Base-by-base conservation (phyloP, 2,888 invertebrate species). In the Bembecia ichneumoniformis region DNA sequence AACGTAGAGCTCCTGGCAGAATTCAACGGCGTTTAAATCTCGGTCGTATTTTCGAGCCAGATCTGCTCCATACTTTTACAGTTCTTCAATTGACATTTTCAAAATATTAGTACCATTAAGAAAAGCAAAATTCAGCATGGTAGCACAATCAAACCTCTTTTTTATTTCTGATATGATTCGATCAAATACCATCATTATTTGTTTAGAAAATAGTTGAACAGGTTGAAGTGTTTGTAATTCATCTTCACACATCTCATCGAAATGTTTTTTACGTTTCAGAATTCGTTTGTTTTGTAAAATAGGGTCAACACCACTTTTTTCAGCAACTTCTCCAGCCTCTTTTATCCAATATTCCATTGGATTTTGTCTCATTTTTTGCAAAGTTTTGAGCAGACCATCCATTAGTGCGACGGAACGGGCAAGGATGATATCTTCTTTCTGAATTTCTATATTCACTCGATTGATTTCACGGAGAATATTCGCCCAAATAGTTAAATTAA, bases 351-450 rank as follows among this genome's bases (percentile, higher is more conserved):
- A 50, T 52, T 54, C 55, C 34, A 53, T 53, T 55, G 52, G 46
- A 53, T 56, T 56, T 54, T 55, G 50, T 55, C 53, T 53, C 51
- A 56, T 56, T 55, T 55, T 55, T 58, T 58, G 53, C 49, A 58
- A 55, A 47, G 51, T 51, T 51, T 54, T 54, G 47, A 54, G 48
- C 52, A 55, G 49, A 51, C 53, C 52, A 54, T 35, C 4, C 35
- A 35, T 35, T 35, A 35, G 10, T 7, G 35, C 35, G 10, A 35
- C 35, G 35, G 35, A 35, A 35, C 35, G 35, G 5, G 35, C 35
- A 35, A 35, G 35, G 35, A 35, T 35, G 4, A 35, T 7, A 35
- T 7, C 35, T 46, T 46, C 46, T 20, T 49, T 50, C 15, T 50
- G 50, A 43, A 50, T 50, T 43, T 50, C 50, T 40, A 43, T 13